Percentiles rank a stretch among this genome's conserved stretches.
Conservation (phyloP, 2,797 vertebrate genomes). For the Prunella strophiata region DNA sequence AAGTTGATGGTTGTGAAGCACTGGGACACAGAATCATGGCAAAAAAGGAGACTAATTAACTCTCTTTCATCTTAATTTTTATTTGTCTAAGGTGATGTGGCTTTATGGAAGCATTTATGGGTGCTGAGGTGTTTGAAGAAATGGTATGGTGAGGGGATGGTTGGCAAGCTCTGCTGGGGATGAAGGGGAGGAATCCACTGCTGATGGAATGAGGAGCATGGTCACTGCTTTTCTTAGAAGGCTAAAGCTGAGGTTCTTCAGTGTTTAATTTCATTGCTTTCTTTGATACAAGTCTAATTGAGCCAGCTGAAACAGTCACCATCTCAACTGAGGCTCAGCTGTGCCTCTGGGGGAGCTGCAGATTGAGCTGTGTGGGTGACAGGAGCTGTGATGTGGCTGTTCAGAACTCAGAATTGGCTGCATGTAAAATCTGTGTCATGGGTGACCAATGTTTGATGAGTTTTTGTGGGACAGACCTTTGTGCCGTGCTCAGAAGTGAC, state of each 20-base stretch:
- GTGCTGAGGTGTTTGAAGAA: not conserved
- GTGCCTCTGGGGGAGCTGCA: not conserved
- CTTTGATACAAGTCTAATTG: not conserved
- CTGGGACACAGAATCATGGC: not conserved
- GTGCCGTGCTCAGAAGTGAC: accelerated
- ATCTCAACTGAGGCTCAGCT: not conserved
- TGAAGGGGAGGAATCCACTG: not conserved
- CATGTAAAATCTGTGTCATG: accelerated
- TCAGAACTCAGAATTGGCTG: not conserved
- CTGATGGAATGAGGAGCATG: accelerated
- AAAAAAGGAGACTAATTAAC: not conserved
- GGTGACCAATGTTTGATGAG: accelerated
- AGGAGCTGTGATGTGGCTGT: not conserved
- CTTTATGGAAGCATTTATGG: not conserved
- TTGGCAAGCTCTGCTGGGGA: not conserved
- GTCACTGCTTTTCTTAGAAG: not conserved
- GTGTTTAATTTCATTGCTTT: not conserved
- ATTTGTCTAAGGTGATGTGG: not conserved
- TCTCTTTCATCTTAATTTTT: not conserved
- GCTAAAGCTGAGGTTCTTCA: not conserved
- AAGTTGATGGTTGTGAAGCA: not conserved
- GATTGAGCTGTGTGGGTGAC: not conserved
- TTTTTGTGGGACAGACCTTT: not conserved
- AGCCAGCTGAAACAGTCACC: not conserved
- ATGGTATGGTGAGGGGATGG: accelerated